A percentile compares a stretch with the other conserved stretches of the same genome.
phyloP scores from a whole-genome alignment of 2,797 vertebrate genomes.

The Girardinus metallicus region DNA sequence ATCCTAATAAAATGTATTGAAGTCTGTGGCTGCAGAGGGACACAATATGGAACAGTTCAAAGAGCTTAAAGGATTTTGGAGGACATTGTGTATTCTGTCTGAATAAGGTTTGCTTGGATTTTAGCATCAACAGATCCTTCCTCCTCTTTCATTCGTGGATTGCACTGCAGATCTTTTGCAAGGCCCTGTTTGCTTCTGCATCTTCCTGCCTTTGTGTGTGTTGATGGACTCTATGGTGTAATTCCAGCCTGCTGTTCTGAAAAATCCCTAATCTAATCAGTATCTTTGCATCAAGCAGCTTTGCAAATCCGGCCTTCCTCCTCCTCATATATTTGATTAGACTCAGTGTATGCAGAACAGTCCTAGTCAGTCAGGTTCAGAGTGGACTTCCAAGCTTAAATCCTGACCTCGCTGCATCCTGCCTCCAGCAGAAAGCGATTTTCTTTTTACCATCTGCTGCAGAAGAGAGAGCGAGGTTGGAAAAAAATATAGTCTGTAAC shows the following conservation, averaged over 20 bases:
- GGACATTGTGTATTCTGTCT: slow-evolving; percentile 11
- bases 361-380: slow-evolving; percentile 64
- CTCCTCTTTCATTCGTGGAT: not conserved
- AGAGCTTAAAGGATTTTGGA: not conserved
- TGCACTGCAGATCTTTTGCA: slow-evolving; percentile 21
- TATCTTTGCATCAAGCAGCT: slow-evolving; percentile 65
- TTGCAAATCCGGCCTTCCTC: slow-evolving; percentile 61
- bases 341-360: slow-evolving; percentile 63
- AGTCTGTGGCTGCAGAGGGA: not conserved
- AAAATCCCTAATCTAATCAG: slow-evolving; percentile 68
- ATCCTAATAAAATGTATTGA: not conserved
- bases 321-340: slow-evolving; percentile 67
- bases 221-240: slow-evolving; percentile 26
- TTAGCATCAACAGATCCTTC: slow-evolving; percentile 28
- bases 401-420: slow-evolving; percentile 67
- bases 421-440: slow-evolving; percentile 70
- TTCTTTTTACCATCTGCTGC: slow-evolving; percentile 76
- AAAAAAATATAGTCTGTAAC: slow-evolving; percentile 35
- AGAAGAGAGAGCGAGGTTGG: slow-evolving; percentile 16
- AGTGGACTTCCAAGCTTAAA: slow-evolving; percentile 73
- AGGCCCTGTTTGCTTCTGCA: slow-evolving; percentile 26
- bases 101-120: slow-evolving; percentile 22
- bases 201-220: slow-evolving; percentile 16
- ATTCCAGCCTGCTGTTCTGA: slow-evolving; percentile 44
- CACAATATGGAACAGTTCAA: not conserved